These are phyloP conservation scores for Chitala chitala DNA, from an alignment of 2,113 vertebrate species.

Conservation along the genomic window DNA sequence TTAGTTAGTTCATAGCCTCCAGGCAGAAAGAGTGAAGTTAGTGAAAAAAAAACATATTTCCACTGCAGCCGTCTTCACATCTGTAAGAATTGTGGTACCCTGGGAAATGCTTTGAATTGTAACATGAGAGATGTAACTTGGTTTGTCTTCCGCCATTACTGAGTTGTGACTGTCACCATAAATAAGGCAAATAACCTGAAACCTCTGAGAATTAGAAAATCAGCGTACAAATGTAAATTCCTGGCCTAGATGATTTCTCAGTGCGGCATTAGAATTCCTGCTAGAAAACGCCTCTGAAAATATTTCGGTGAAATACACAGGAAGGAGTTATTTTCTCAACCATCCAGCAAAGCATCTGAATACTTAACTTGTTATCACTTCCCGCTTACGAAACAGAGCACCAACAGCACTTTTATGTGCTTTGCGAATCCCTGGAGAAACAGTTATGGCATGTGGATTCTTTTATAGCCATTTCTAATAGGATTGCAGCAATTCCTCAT, in stretches of 20 bases:
- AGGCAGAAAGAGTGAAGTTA: not conserved
- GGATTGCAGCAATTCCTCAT: constrained; percentile 43
- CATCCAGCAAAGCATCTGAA: constrained; percentile 30
- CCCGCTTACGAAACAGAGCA: constrained; percentile 49
- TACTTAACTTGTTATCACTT: constrained; percentile 46
- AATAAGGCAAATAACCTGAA: not conserved
- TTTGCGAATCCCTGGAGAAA: constrained; percentile 45
- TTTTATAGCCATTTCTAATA: constrained; percentile 58
- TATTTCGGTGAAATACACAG: constrained; percentile 6
- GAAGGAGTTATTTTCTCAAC: constrained; percentile 47
- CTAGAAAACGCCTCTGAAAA: not conserved
- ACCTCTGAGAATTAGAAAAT: constrained; percentile 3
- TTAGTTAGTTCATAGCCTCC: constrained; percentile 15
- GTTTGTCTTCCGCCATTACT: not conserved
- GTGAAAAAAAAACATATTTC: not conserved
- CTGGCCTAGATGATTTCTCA: not conserved
- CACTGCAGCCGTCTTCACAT: not conserved
- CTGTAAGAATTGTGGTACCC: not conserved
- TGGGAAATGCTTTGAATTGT: not conserved
- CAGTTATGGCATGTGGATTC: constrained; percentile 30
- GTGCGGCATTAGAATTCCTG: not conserved
- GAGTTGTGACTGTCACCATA: not conserved
- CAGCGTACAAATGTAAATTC: not conserved
- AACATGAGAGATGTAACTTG: not conserved
- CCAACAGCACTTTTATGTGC: constrained; percentile 50